Base-by-base conservation (phyloP, 2,113 vertebrate species). In the Oncorhynchus clarkii region DNA sequence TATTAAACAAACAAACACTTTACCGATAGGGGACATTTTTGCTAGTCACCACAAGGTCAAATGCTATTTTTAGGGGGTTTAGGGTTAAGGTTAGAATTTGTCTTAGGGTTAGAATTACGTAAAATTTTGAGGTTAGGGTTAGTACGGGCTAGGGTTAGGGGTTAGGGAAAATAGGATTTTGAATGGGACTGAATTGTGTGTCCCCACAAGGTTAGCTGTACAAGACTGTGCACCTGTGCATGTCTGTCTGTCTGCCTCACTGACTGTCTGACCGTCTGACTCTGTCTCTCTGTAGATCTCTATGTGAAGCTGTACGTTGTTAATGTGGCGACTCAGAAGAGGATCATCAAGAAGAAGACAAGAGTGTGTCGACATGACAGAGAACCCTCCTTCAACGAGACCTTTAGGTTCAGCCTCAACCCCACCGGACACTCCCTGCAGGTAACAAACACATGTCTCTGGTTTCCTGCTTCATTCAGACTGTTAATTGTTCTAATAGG, bases 351-450 rank as follows among this genome's bases (percentile, higher is more conserved):
- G 94, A 99, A 99, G 92, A 99, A 99, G 91, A 99, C 98, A 20
- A 93, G 97, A 89, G 96, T 99, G 54, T 99, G 97, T 85, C 93
- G 98, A 66, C 98, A 99, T 75, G 98, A 99, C 88, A 90, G 98
- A 84, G 98, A 99, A 70, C 98, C 98, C 70, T 98, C 97, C 0
- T 99, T 99, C 87, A 99, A 99, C n/a, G 97, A 99, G 92, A 99
- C 96, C 0, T 99, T 99, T 89, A 93, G 97, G 84, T 98, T 99
- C 90, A 96, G 94, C 62, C 92, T 99, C 75, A 99, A 96, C 89
- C 96, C 98, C 62, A 95, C 96, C 0, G 98, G 97, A 78, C 98
- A 99, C 88, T 98, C 97, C 72, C 94, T 99, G 85, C 98, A 99
- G 96, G 98, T 99, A 94, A 88, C 4, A 20, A 45, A 11, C 20